phyloP scores from a whole-genome alignment of 1,140 invertebrate genomes.

The Drosophila virilis region DNA sequence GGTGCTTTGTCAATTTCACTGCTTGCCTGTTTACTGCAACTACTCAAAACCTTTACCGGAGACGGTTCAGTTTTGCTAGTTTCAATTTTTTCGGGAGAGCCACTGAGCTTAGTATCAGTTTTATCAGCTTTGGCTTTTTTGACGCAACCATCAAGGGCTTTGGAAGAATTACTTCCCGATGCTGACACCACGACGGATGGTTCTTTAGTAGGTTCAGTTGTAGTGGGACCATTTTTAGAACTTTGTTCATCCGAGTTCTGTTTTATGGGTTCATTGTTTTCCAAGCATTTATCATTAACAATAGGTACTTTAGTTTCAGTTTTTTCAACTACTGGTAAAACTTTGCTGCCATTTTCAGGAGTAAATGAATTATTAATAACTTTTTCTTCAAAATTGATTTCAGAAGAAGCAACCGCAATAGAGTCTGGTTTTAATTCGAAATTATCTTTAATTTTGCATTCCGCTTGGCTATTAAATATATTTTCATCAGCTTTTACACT shows the following conservation, averaged over 20 bases:
- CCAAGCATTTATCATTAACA: slow-evolving; percentile 1
- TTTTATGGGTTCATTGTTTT: not conserved
- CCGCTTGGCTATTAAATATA: not conserved
- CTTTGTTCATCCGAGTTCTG: not conserved
- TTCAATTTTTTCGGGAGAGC: slow-evolving; percentile 3
- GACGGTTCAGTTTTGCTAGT: slow-evolving; percentile 2
- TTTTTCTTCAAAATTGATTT: slow-evolving; percentile 8
- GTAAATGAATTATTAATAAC: not conserved
- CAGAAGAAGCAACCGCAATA: not conserved
- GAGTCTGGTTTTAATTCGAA: not conserved
- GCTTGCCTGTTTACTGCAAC: not conserved
- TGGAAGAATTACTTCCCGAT: not conserved
- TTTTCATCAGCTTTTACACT: slow-evolving; percentile 10
- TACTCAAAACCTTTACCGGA: not conserved
- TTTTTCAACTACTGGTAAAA: slow-evolving; percentile 6
- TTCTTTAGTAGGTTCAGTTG: not conserved
- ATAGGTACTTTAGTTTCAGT: slow-evolving; percentile 4
- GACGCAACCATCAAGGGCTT: slow-evolving; percentile 2
- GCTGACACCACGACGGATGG: not conserved
- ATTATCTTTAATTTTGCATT: slow-evolving; percentile 1
- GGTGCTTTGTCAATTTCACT: slow-evolving; percentile 18
- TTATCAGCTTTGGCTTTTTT: slow-evolving; percentile 24
- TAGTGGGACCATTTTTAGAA: not conserved
- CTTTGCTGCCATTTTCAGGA: not conserved
- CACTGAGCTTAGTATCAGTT: not conserved